A percentile compares a stretch with the other conserved stretches of the same genome.
Evolutionary conservation across 1,140 invertebrate genomes (phyloP).

Genomic region (Orussus abietinus): DNA sequence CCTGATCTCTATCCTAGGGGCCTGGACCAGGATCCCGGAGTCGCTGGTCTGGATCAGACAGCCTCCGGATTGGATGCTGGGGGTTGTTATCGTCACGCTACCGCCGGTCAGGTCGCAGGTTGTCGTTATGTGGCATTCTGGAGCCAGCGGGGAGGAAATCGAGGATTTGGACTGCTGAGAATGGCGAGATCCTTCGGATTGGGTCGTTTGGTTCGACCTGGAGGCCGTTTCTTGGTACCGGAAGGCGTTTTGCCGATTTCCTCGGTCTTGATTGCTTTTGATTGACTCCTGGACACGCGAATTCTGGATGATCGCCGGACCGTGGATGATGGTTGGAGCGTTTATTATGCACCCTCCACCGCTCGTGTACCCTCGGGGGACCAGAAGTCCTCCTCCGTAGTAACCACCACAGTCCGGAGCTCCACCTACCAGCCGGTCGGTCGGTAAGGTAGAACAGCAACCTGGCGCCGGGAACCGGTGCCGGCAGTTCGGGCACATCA

Average conservation of each 20-base stretch:
- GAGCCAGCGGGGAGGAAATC: too few relatives aligned
- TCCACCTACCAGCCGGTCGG: slow-evolving; percentile 10
- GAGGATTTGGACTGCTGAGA: not conserved
- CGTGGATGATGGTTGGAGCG: slow-evolving; percentile 30
- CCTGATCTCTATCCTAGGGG: slow-evolving; percentile 34
- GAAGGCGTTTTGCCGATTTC: too few relatives aligned
- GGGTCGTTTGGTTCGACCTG: not conserved
- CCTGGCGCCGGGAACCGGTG: slow-evolving; percentile 52
- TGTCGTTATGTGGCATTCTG: slow-evolving; percentile 28
- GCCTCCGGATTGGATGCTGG: slow-evolving; percentile 35
- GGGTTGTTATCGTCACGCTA: slow-evolving; percentile 37
- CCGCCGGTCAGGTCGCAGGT: slow-evolving; percentile 34
- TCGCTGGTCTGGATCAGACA: slow-evolving; percentile 33
- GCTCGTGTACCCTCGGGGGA: slow-evolving; percentile 29
- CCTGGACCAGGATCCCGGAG: slow-evolving; percentile 25
- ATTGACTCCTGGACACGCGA: not conserved
- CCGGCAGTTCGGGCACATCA: slow-evolving; percentile 63
- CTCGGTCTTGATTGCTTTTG: slow-evolving; percentile 1
- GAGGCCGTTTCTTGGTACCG: too few relatives aligned
- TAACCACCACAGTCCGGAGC: slow-evolving; percentile 13
- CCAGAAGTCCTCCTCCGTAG: slow-evolving; percentile 19
- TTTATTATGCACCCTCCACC: slow-evolving; percentile 33
- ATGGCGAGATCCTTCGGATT: not conserved
- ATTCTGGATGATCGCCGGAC: slow-evolving; percentile 26
- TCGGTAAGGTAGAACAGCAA: slow-evolving; percentile 26